Evolutionary conservation across 1,140 invertebrate species (phyloP).

Genomic region (Trinorchestia longiramus): DNA sequence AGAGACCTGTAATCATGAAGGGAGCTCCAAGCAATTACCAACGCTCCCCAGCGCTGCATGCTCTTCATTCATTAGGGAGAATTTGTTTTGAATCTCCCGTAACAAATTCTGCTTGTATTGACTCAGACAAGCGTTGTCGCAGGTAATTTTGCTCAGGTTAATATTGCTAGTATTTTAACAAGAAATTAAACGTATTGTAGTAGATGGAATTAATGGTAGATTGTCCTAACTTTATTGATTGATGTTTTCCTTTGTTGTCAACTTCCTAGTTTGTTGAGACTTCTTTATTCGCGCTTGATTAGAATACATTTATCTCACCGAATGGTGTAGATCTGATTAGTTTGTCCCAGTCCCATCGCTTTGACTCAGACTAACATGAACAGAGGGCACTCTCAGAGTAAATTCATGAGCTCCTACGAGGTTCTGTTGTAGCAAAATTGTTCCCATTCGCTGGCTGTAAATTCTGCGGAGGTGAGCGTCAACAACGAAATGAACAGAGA

Average conservation of each 20-base stretch:
- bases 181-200: background rate
- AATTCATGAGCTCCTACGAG: background rate
- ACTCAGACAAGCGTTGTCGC: background rate
- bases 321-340: background rate
- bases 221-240: background rate
- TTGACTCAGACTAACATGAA: background rate
- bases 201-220: background rate
- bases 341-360: background rate
- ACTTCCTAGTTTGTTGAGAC: background rate
- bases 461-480: background rate
- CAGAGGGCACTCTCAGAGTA: background rate
- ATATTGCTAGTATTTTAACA: background rate
- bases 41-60: background rate
- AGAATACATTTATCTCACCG: background rate
- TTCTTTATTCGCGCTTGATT: background rate
- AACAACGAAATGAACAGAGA: background rate
- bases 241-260: background rate
- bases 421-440: background rate
- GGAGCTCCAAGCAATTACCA: background rate
- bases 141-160: background rate
- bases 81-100: background rate
- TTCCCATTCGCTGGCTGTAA: background rate
- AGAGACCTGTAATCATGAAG: background rate
- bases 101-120: background rate
- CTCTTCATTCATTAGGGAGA: background rate